Evolutionary conservation across 2,888 invertebrate genomes (phyloP).

Genomic region (Cartodere bifasciata): DNA sequence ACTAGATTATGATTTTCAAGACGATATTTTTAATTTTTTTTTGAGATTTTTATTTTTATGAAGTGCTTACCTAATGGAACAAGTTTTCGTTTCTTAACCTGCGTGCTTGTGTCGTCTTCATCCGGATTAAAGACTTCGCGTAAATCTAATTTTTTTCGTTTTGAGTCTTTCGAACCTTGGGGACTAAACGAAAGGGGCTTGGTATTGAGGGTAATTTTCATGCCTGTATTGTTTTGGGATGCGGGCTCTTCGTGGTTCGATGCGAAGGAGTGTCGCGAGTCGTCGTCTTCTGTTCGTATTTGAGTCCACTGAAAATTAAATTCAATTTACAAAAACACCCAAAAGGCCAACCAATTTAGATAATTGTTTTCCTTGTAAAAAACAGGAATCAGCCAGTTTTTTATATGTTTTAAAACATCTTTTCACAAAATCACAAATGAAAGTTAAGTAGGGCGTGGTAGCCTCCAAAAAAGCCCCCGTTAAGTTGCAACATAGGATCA

Average conservation of each 20-base stretch:
- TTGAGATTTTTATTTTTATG: conserved; percentile 2
- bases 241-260: conserved; percentile 30
- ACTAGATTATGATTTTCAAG: not conserved
- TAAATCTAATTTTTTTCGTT: conserved; percentile 62
- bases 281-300: conserved; percentile 35
- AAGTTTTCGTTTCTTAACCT: conserved; percentile 61
- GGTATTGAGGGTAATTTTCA: conserved; percentile 33
- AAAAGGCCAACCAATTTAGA: conserved; percentile 1
- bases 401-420: too few relatives aligned
- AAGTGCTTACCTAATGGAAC: conserved; percentile 55
- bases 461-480: too few relatives aligned
- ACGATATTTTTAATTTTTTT: not conserved
- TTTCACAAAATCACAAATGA: too few relatives aligned
- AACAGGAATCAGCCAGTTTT: too few relatives aligned
- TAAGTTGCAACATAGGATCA: too few relatives aligned
- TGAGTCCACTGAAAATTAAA: conserved; percentile 30
- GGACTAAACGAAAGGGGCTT: conserved; percentile 32
- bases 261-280: conserved; percentile 35
- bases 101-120: conserved; percentile 50
- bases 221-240: conserved; percentile 27
- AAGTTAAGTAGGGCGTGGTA: too few relatives aligned
- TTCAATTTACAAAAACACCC: conserved; percentile 1
- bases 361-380: too few relatives aligned
- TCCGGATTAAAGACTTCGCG: conserved; percentile 80
- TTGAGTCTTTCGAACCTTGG: conserved; percentile 38